These are phyloP conservation scores for Harpalus rubripes DNA, from an alignment of 2,888 invertebrate genomes.

Conservation along the genomic window DNA sequence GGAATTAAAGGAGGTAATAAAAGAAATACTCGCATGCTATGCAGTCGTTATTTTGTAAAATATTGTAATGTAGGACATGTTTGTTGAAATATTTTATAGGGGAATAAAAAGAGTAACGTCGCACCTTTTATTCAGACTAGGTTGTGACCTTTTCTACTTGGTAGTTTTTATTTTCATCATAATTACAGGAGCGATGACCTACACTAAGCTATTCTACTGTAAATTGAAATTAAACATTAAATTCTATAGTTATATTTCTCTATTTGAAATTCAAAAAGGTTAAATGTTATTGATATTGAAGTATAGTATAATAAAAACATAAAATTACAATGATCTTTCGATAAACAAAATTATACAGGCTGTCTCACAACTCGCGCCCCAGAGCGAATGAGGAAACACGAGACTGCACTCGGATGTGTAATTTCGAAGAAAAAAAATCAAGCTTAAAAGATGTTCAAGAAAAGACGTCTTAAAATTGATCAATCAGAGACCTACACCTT, in stretches of 20 bases:
- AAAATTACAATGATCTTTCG: not conserved
- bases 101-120: not conserved
- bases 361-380: no score
- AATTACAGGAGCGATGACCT: slow-evolving; percentile 1
- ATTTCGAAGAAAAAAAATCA: no score
- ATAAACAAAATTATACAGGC: no score
- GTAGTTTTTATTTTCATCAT: not conserved
- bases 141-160: not conserved
- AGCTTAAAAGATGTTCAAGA: no score
- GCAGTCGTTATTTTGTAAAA: not conserved
- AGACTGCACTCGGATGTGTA: no score
- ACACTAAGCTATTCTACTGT: not conserved
- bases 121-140: not conserved
- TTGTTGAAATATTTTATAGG: slow-evolving; percentile 41
- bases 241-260: not conserved
- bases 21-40: slow-evolving; percentile 29
- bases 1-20: slow-evolving; percentile 10
- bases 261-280: not conserved
- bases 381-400: no score
- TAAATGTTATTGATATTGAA: not conserved
- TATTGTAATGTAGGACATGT: slow-evolving; percentile 24
- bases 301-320: not conserved
- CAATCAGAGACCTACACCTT: no score
- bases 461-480: no score
- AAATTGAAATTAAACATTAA: slow-evolving; percentile 4